phyloP scores from a whole-genome alignment of 2,888 invertebrate species.

The Arenicola marina region DNA sequence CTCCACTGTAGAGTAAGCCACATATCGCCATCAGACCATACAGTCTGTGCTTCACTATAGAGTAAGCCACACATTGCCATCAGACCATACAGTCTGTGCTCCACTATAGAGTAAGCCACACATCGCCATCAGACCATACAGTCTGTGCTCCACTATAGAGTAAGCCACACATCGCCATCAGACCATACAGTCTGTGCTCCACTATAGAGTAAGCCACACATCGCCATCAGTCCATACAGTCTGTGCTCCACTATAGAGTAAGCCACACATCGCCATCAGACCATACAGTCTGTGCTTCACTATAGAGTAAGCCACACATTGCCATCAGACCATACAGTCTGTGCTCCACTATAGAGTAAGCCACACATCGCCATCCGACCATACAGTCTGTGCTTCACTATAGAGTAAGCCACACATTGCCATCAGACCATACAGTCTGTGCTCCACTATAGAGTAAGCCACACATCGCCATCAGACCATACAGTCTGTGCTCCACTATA shows the following conservation, averaged over 20 bases:
- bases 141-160: slow-evolving; percentile 25
- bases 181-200: slow-evolving; percentile 24
- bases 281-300: slow-evolving; percentile 25
- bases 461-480: slow-evolving; percentile 20
- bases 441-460: slow-evolving; percentile 27
- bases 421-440: slow-evolving; percentile 22
- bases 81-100: slow-evolving; percentile 24
- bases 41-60: slow-evolving; percentile 22
- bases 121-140: slow-evolving; percentile 22
- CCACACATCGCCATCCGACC: slow-evolving; percentile 21
- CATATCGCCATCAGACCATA: slow-evolving; percentile 23
- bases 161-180: slow-evolving; percentile 20
- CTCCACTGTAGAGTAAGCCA: slow-evolving; percentile 25
- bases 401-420: slow-evolving; percentile 25
- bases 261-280: slow-evolving; percentile 17
- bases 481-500: slow-evolving; percentile 22
- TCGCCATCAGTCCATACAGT: slow-evolving; percentile 22
- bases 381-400: slow-evolving; percentile 20
- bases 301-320: slow-evolving; percentile 24
- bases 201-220: slow-evolving; percentile 25
- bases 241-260: slow-evolving; percentile 27
- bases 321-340: slow-evolving; percentile 24
- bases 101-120: slow-evolving; percentile 25
- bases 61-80: slow-evolving; percentile 23
- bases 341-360: slow-evolving; percentile 26